phyloP scores from a whole-genome alignment of 2,888 invertebrate species.

The Lithophane semibrunnea region DNA sequence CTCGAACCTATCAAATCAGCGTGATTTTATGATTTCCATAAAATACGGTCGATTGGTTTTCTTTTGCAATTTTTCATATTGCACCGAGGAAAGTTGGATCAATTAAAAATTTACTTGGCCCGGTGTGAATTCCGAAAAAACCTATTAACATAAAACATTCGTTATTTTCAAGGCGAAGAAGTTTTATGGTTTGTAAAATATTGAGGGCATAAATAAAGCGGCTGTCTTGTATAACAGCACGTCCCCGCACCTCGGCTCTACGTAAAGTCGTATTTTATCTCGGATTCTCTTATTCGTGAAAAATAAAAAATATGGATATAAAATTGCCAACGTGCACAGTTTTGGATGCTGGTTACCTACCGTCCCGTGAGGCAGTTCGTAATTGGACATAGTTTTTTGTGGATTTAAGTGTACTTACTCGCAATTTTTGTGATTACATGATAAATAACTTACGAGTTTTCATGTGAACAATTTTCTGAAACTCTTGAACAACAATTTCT shows the following conservation, averaged over 20 bases:
- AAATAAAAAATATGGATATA: conserved; percentile 83
- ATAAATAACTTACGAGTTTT: conserved; percentile 48
- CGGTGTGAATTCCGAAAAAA: conserved; percentile 74
- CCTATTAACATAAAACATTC: conserved; percentile 88
- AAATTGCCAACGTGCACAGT: conserved; percentile 79
- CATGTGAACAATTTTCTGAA: conserved; percentile 11
- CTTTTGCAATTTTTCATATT: conserved; percentile 58
- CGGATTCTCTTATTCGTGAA: conserved; percentile 85
- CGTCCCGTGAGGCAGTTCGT: conserved; percentile 49
- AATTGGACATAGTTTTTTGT: conserved; percentile 59
- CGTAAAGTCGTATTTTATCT: conserved; percentile 87
- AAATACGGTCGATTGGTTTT: conserved; percentile 66
- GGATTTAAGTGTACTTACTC: conserved; percentile 27
- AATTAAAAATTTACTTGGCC: conserved; percentile 71
- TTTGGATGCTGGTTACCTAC: conserved; percentile 61
- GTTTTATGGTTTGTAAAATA: conserved; percentile 90
- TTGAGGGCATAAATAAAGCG: conserved; percentile 88
- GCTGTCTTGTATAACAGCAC: conserved; percentile 88
- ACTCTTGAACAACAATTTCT: conserved; percentile 13
- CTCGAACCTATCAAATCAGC: conserved; percentile 67
- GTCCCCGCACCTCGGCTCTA: conserved; percentile 80
- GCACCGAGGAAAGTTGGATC: conserved; percentile 59
- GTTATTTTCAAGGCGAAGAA: conserved; percentile 85
- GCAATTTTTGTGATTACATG: conserved; percentile 31
- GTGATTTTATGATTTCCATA: conserved; percentile 70